Evolutionary conservation across 2,888 invertebrate species (phyloP).

Genomic region (Caenorhabditis doughertyi): DNA sequence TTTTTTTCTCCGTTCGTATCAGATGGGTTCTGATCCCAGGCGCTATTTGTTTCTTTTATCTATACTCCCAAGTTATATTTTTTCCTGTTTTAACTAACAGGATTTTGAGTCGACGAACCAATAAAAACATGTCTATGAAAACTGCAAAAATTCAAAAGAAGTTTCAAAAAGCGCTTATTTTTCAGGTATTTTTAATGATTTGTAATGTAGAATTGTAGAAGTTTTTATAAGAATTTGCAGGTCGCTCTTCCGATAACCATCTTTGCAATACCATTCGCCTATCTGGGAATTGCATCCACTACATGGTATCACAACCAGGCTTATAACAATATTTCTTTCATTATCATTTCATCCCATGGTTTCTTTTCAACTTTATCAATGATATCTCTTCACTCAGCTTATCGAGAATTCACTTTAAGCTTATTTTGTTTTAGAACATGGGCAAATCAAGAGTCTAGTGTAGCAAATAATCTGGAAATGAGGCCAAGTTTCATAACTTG

Average conservation of each 20-base stretch:
- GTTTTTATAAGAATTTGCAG: too few relatives aligned
- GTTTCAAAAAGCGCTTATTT: not conserved
- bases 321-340: not conserved
- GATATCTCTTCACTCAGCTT: not conserved
- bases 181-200: not conserved
- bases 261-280: too few relatives aligned
- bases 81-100: too few relatives aligned
- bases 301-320: not conserved
- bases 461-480: too few relatives aligned
- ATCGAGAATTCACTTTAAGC: not conserved
- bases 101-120: not conserved
- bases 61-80: not conserved
- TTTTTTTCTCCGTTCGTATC: not conserved
- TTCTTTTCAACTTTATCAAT: not conserved
- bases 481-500: too few relatives aligned
- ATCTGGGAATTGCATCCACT: too few relatives aligned
- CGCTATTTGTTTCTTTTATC: not conserved
- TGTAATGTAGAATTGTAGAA: too few relatives aligned
- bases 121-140: not conserved
- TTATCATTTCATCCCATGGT: not conserved
- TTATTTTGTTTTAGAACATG: too few relatives aligned
- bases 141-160: conserved; percentile 10
- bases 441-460: too few relatives aligned
- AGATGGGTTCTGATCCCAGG: not conserved
- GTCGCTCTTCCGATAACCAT: too few relatives aligned